Evolutionary conservation across 2,888 invertebrate genomes (phyloP).

Genomic region (Stegophylla sp.): DNA sequence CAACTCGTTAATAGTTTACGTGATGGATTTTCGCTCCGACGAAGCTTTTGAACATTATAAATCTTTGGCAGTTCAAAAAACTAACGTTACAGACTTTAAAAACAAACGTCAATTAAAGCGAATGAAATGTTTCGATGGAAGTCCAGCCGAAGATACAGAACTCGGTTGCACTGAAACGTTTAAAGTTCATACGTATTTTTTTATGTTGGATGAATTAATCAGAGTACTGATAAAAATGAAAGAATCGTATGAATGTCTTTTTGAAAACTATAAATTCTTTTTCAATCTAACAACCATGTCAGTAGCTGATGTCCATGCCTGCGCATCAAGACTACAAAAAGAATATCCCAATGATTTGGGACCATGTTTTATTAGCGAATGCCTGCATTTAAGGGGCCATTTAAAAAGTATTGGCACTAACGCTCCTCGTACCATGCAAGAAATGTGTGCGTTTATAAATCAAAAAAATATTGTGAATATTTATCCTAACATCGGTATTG

Average conservation of each 20-base stretch:
- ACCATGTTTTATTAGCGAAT: no score
- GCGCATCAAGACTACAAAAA: conserved; percentile 1
- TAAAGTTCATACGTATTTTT: background rate
- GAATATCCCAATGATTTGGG: no score
- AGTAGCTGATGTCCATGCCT: background rate
- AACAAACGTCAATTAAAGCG: no score
- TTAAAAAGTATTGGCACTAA: conserved; percentile 4
- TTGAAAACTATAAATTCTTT: conserved; percentile 16
- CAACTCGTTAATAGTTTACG: conserved; percentile 15
- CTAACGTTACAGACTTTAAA: conserved; percentile 8
- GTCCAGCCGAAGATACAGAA: background rate
- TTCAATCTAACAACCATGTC: background rate
- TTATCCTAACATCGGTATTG: background rate
- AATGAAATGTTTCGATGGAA: no score
- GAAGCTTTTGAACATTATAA: conserved; percentile 16
- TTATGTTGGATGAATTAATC: conserved; percentile 11
- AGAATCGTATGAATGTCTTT: background rate
- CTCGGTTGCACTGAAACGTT: background rate
- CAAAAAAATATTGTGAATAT: conserved; percentile 64
- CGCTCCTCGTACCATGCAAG: conserved; percentile 13
- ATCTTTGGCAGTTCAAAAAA: conserved; percentile 12
- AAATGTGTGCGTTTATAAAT: conserved; percentile 14
- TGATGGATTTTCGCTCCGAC: conserved; percentile 7
- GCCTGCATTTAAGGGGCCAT: no score
- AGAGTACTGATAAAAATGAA: conserved; percentile 3